Evolutionary conservation across 2,113 vertebrate species (phyloP).

Genomic region (Cacatua alba): DNA sequence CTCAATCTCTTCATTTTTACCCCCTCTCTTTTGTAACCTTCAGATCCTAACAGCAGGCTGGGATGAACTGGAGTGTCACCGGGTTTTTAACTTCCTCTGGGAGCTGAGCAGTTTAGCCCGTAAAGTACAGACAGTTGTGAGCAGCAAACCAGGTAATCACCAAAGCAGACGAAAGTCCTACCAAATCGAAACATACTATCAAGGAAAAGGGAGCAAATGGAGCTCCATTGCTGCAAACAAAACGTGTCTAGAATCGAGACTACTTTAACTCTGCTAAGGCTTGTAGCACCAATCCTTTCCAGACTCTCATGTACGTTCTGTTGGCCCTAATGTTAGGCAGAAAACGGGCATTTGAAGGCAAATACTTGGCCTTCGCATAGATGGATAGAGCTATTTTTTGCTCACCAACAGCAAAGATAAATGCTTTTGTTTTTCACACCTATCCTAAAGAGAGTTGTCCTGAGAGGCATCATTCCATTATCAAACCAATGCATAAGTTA

Average conservation of each 20-base stretch:
- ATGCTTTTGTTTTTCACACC: not conserved
- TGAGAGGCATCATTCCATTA: not conserved
- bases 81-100: constrained; percentile 87
- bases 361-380: not conserved
- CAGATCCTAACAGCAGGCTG: constrained; percentile 89
- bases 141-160: constrained; percentile 82
- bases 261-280: not conserved
- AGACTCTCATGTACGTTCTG: fast-evolving
- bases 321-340: not conserved
- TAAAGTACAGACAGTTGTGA: constrained; percentile 79
- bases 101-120: constrained; percentile 79
- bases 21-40: not conserved
- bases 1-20: not conserved
- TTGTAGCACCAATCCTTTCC: not conserved
- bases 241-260: not conserved
- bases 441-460: not conserved
- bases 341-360: not conserved
- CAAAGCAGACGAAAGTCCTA: not conserved
- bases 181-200: fast-evolving
- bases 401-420: not conserved
- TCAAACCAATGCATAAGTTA: not conserved
- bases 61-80: constrained; percentile 88
- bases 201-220: not conserved
- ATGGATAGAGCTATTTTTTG: not conserved
- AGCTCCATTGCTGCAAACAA: not conserved